Evolutionary conservation across 1,140 invertebrate genomes (phyloP).

Genomic region (Caenorhabditis latens): DNA sequence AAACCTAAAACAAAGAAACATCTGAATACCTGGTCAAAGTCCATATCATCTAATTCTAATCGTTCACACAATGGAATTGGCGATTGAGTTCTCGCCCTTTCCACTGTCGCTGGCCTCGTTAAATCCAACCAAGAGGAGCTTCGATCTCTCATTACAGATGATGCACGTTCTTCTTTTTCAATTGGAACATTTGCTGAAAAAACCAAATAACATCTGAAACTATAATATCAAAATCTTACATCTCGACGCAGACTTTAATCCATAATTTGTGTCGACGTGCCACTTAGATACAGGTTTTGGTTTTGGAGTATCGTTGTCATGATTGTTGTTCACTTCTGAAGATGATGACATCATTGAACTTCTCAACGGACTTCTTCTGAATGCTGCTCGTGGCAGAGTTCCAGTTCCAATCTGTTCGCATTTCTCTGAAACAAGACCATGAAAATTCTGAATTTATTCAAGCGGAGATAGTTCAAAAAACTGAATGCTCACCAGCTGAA

Average conservation of each 20-base stretch:
- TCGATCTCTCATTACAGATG: constrained; percentile 25
- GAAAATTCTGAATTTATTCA: neutral
- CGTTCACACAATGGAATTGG: constrained; percentile 52
- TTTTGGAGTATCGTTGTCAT: constrained; percentile 23
- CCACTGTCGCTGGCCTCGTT: constrained; percentile 6
- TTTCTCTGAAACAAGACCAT: constrained; percentile 21
- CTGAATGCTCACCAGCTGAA: neutral
- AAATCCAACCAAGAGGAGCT: constrained; percentile 36
- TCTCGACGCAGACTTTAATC: constrained; percentile 35
- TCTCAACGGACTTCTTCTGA: constrained; percentile 34
- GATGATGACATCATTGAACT: constrained; percentile 53
- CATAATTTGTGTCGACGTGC: constrained; percentile 42
- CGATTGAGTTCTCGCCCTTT: constrained; percentile 38
- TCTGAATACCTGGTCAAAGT: constrained; percentile 4
- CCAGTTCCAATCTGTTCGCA: constrained; percentile 30
- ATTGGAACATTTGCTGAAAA: constrained; percentile 46
- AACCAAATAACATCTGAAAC: neutral
- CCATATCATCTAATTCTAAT: constrained; percentile 14
- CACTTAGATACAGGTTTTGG: constrained; percentile 44
- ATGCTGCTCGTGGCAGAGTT: constrained; percentile 19
- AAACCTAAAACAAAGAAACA: neutral
- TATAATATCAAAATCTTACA: neutral
- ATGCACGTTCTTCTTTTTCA: constrained; percentile 29
- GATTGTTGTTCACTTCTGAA: constrained; percentile 44
- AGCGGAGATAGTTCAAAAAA: neutral